phyloP scores from a whole-genome alignment of 2,888 invertebrate species.

The Prostheceraeus crozeri region DNA sequence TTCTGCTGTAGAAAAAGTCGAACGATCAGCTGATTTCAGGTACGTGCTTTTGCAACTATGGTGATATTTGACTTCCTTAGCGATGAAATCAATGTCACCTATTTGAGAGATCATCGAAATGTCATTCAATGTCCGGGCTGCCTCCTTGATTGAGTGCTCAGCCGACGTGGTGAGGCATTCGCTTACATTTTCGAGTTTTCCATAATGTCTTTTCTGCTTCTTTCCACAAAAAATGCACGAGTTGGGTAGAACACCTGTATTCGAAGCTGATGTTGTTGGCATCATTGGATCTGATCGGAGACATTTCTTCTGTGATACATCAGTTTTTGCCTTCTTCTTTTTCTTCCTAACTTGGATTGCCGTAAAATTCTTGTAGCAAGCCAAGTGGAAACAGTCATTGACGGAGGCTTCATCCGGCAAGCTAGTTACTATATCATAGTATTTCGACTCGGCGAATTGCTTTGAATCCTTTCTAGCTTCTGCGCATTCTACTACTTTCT shows the following conservation, averaged over 20 bases:
- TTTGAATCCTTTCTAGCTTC: no score
- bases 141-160: constrained; percentile 10
- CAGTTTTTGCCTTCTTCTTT: background rate
- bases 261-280: constrained; percentile 7
- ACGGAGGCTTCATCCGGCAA: background rate
- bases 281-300: constrained; percentile 11
- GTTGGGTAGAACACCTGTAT: constrained; percentile 12
- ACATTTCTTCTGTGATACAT: background rate
- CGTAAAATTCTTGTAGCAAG: constrained; percentile 9
- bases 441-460: background rate
- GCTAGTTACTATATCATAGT: background rate
- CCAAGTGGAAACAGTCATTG: background rate
- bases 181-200: constrained; percentile 3
- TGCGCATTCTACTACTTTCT: no score
- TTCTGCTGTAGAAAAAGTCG: constrained; percentile 5
- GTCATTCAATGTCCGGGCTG: background rate
- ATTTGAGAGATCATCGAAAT: background rate
- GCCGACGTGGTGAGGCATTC: background rate
- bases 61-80: background rate
- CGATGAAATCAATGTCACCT: constrained; percentile 4
- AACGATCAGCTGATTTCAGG: constrained; percentile 10
- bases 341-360: background rate
- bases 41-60: constrained; percentile 4
- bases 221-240: constrained; percentile 11
- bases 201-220: background rate